Conservation (phyloP, 2,888 invertebrate genomes). For the Timandra comae region DNA sequence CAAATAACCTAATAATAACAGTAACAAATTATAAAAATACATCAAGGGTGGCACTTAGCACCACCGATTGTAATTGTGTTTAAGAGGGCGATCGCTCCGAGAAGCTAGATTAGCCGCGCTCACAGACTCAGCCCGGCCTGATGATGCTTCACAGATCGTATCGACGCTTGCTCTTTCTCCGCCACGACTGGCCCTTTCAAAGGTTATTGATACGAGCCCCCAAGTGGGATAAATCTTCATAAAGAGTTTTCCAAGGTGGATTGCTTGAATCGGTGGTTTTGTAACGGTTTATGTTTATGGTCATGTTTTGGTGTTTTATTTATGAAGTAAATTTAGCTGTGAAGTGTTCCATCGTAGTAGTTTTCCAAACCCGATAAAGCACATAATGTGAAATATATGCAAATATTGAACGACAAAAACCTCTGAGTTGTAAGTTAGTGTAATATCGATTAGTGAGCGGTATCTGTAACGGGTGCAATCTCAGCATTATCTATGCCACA, state of each 20-base stretch:
- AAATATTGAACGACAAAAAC: too few relatives aligned
- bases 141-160: slow-evolving; percentile 48
- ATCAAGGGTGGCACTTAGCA: too few relatives aligned
- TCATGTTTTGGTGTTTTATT: too few relatives aligned
- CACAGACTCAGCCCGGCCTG: slow-evolving; percentile 33
- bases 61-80: slow-evolving; percentile 12
- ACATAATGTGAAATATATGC: too few relatives aligned
- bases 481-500: slow-evolving; percentile 68
- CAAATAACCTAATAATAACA: too few relatives aligned
- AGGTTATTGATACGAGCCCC: slow-evolving; percentile 57
- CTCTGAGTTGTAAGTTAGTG: too few relatives aligned
- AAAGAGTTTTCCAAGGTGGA: too few relatives aligned
- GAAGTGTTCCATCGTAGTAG: too few relatives aligned
- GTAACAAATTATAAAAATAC: slow-evolving; percentile 2
- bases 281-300: too few relatives aligned
- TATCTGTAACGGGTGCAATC: slow-evolving; percentile 56
- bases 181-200: slow-evolving; percentile 42
- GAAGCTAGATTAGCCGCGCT: slow-evolving; percentile 65
- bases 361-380: too few relatives aligned
- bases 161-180: slow-evolving; percentile 57
- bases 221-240: slow-evolving; percentile 49
- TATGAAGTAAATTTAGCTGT: too few relatives aligned
- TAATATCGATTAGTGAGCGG: slow-evolving; percentile 37
- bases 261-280: neutral
- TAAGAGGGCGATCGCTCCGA: slow-evolving; percentile 39